Evolutionary conservation across 2,113 vertebrate species (phyloP), one percentile per base, ranked within the genome.

Genomic region (Leuciscus idus): DNA sequence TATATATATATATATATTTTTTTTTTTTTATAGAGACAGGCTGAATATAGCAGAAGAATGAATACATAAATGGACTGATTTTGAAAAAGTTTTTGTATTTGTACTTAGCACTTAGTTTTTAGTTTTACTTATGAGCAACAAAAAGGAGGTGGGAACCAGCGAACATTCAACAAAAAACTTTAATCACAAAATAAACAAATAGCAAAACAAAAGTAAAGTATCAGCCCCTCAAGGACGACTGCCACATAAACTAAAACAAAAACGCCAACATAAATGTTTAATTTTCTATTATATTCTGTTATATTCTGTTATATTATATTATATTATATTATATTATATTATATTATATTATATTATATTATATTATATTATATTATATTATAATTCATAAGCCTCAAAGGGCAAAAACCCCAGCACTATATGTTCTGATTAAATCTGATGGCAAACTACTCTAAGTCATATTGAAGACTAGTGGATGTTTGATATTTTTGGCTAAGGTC

Each of bases 401-500:
- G 80, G 80, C 61, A 68, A 82, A 21, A 68, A 21, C 39, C 30
- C 17, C 43, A 13, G n/a, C 28, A 48, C 79, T 82, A 72, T 66
- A 64, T 55, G 26, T 64, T 75, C 59, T 83, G 62, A 76, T 86
- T 83, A 76, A 68, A 86, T 82, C 55, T 76, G 52, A 83, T 83
- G 46, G 77, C 46, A 86, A 81, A 80, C 33, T 72, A 33, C 75
- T 85, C 50, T 70, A 66, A 74, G 33, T 50, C 23, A 73, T 78
- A 79, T 36, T 57, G 64, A 23, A 55, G 33, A 75, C 68, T 50
- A 81, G 64, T 84, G 86, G 89, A 91, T 84, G 76, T 84, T 81
- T 87, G 68, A 73, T 75, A 87, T 75, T 84, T 80, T 84, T 87
- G 68, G 61, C 90, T 83, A 72, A 76, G 86, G 85, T 90, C 85